Evolutionary conservation across 2,888 invertebrate genomes (phyloP).

Genomic region (Schizaphis graminum): DNA sequence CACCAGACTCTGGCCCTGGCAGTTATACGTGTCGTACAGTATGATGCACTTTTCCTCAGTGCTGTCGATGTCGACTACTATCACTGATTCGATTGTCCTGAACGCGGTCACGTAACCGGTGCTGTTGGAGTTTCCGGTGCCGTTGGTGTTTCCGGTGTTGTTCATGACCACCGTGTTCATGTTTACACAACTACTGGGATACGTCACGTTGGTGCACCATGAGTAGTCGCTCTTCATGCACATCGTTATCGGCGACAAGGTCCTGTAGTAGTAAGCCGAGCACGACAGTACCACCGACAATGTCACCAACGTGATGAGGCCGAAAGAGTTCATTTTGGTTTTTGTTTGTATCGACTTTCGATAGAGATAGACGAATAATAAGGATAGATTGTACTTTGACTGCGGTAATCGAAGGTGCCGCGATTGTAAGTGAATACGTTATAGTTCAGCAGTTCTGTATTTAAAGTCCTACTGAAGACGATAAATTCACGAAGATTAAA

Average conservation of each 20-base stretch:
- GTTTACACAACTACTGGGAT: not conserved
- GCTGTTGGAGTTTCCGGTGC: not conserved
- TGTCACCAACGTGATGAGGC: not conserved
- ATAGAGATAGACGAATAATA: not conserved
- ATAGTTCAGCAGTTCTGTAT: not conserved
- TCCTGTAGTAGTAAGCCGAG: not conserved
- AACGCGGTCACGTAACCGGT: not conserved
- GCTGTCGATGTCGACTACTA: not conserved
- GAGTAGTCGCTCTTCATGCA: constrained; percentile 8
- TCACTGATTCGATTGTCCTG: not conserved
- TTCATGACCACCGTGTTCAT: not conserved
- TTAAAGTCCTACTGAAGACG: not conserved
- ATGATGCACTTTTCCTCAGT: not conserved
- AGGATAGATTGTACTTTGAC: not conserved
- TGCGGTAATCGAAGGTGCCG: not conserved
- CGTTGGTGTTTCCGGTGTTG: not conserved
- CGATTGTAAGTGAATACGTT: not conserved
- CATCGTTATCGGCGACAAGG: not conserved
- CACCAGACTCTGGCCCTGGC: not conserved
- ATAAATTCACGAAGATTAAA: not conserved
- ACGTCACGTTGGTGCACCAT: not conserved
- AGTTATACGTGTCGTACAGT: not conserved
- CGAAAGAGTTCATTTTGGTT: not conserved
- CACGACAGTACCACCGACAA: not conserved
- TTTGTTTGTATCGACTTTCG: not conserved